Base-by-base conservation (phyloP, 2,113 vertebrate species). In the Semicossyphus pulcher region DNA sequence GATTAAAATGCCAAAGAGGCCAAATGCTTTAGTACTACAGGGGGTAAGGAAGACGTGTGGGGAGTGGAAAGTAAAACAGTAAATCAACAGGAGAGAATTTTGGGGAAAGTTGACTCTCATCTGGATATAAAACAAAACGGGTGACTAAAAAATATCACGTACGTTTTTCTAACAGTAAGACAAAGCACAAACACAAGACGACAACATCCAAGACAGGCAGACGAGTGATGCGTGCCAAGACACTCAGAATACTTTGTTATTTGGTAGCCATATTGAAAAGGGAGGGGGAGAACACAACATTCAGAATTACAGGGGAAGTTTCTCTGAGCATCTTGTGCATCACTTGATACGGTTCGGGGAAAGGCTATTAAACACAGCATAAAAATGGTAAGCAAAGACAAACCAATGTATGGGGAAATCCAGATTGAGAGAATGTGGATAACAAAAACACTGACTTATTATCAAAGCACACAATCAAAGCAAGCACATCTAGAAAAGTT, bases 341-440 rank as follows among this genome's bases (percentile, higher is more conserved):
- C 92, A 91, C 91, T 84, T 92, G 88, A 80, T 58, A 76, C 66
- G 87, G 77, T 91, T 93, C 71, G 45, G 57, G 76, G 82, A 79
- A 92, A 92, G 92, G 86, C 85, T 90, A 78, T 80, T 81, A 83
- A 78, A 92, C 79, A 91, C 81, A 88, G 74, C 85, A 90, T 49
- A 68, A 87, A 90, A 88, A 92, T 60, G 81, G 86, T 88, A 93
- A 91, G 92, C 91, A 93, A 84, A 93, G 80, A 93, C 92, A 95
- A 93, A 93, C 91, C 86, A 91, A 83, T 89, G 91, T 84, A 94
- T 84, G 86, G 80, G n/a, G 75, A 86, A 86, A 89, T 92, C 94
- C 94, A 94, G 73, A 93, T 91, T 91, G 95, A 95, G 91, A 94
- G 93, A 94, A 84, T 73, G 87, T 62, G 76, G 71, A 86, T 41